phyloP scores from a whole-genome alignment of 2,113 vertebrate genomes.

The Gymnarchus niloticus region DNA sequence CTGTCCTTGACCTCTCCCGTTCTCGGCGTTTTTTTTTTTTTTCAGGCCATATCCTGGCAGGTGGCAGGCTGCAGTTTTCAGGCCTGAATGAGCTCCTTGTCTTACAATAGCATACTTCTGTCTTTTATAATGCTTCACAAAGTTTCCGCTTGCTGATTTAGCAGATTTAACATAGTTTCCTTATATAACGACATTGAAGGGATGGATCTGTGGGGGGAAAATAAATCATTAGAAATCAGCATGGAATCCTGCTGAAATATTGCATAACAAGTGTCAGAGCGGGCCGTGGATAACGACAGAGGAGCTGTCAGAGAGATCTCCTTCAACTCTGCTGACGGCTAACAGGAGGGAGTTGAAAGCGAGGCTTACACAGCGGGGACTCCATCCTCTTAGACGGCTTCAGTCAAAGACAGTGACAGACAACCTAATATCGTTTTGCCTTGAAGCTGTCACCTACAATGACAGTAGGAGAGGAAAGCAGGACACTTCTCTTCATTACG shows the following conservation, averaged over 20 bases:
- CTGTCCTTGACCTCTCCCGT: constrained; percentile 66
- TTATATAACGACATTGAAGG: constrained; percentile 24
- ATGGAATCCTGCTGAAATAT: background rate
- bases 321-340: constrained; percentile 11
- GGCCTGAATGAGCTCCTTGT: constrained; percentile 3
- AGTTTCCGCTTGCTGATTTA: background rate
- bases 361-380: background rate
- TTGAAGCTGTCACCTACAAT: constrained; percentile 53
- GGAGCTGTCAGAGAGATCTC: background rate
- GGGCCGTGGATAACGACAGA: background rate
- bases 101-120: background rate
- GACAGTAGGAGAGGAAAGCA: constrained; percentile 31
- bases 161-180: background rate
- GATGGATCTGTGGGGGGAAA: background rate
- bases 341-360: background rate
- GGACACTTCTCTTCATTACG: constrained; percentile 61
- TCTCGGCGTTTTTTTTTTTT: constrained; percentile 53
- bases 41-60: constrained; percentile 46
- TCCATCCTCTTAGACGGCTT: background rate
- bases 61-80: constrained; percentile 56
- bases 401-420: background rate
- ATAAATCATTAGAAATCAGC: background rate
- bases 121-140: background rate
- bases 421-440: constrained; percentile 32
- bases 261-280: constrained; percentile 20